A percentile compares a stretch with the other conserved stretches of the same genome.
These are phyloP conservation scores for Lycocerus yunnanus DNA, from an alignment of 2,888 invertebrate genomes.

Conservation along the genomic window DNA sequence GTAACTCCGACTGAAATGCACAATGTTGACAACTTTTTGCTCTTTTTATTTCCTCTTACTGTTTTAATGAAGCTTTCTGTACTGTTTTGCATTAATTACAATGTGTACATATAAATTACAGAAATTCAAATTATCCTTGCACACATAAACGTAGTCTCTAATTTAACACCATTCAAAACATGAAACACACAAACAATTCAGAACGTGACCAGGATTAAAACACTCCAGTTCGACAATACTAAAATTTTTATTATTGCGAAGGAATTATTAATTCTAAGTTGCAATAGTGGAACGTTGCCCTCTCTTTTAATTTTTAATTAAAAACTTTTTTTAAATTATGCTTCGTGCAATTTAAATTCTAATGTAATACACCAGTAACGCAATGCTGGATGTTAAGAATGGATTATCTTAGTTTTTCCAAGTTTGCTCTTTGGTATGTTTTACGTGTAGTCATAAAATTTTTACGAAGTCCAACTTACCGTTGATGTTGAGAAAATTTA, in stretches of 20 bases:
- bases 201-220: conserved; percentile 42
- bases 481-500: conserved; percentile 16
- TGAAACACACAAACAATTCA: conserved; percentile 39
- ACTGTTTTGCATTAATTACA: conserved; percentile 20
- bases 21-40: background rate
- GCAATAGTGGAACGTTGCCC: background rate
- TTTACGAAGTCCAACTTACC: conserved; percentile 31
- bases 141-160: conserved; percentile 43
- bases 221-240: conserved; percentile 1
- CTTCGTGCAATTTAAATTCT: background rate
- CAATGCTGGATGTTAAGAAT: background rate
- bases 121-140: conserved; percentile 33
- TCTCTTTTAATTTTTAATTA: background rate
- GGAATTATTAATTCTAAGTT: conserved; percentile 16
- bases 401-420: conserved; percentile 4
- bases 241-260: conserved; percentile 12
- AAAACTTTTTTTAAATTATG: background rate
- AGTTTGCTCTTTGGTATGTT: conserved; percentile 24
- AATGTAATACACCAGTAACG: background rate
- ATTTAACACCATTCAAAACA: conserved; percentile 45
- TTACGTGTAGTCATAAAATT: conserved; percentile 32
- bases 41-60: background rate
- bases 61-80: conserved; percentile 11
- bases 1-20: background rate
- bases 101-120: conserved; percentile 27